Conservation (phyloP, 1,140 invertebrate species). For the Leucophenga varia region DNA sequence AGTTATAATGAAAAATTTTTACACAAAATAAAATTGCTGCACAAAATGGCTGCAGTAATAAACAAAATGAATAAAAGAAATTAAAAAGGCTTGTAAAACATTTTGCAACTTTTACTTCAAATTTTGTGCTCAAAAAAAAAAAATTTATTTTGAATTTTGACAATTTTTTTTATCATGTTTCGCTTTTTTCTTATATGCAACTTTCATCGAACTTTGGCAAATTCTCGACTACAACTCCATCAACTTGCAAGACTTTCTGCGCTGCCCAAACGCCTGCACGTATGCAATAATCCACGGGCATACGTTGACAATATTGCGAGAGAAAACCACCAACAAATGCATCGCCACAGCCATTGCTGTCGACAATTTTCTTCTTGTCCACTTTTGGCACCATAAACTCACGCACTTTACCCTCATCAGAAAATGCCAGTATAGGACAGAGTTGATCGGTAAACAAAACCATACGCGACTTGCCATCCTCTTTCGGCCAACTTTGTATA, state of each 20-base stretch:
- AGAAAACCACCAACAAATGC: conserved; percentile 97
- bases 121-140: too few relatives aligned
- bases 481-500: conserved; percentile 25
- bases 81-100: too few relatives aligned
- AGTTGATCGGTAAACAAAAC: conserved; percentile 23
- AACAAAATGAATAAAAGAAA: too few relatives aligned
- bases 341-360: conserved; percentile 98
- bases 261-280: conserved; percentile 34
- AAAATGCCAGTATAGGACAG: conserved; percentile 32
- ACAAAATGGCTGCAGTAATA: too few relatives aligned
- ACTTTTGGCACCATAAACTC: conserved; percentile 64
- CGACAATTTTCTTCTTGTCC: conserved; percentile 75
- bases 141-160: too few relatives aligned
- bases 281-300: conserved; percentile 56
- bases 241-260: conserved; percentile 20
- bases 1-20: too few relatives aligned
- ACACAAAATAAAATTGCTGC: too few relatives aligned
- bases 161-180: too few relatives aligned
- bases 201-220: conserved; percentile 28
- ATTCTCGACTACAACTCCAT: conserved; percentile 28
- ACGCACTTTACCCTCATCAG: conserved; percentile 25
- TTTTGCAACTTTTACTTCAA: too few relatives aligned
- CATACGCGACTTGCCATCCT: conserved; percentile 13
- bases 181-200: conserved; percentile 11
- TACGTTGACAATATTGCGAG: conserved; percentile 78